Conservation (phyloP, 2,888 invertebrate genomes). For the Campoplex nolae region DNA sequence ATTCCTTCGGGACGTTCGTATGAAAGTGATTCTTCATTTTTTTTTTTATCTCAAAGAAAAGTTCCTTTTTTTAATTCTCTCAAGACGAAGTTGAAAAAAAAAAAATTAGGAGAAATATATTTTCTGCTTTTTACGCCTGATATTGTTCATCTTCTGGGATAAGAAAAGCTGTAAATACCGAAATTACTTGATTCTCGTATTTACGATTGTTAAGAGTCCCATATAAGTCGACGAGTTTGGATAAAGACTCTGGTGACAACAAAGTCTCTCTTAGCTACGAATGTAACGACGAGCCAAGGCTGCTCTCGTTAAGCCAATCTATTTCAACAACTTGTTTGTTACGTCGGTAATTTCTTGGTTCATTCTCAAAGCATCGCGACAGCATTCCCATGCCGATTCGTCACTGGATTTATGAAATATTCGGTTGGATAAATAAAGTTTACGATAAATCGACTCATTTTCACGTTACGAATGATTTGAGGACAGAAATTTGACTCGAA, state of each 20-base stretch:
- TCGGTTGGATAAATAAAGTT: not conserved
- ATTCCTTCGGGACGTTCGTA: too few relatives aligned
- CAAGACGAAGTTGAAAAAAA: not conserved
- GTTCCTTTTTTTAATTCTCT: not conserved
- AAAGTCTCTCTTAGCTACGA: conserved; percentile 30
- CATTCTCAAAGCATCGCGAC: conserved; percentile 43
- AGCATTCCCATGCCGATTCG: not conserved
- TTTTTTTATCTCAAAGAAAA: not conserved
- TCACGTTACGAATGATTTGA: not conserved
- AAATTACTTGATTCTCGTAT: conserved; percentile 16
- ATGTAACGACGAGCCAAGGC: conserved; percentile 73
- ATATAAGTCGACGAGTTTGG: not conserved
- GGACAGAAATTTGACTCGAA: not conserved
- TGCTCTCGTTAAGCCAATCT: conserved; percentile 85
- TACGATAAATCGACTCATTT: not conserved
- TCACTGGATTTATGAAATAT: not conserved
- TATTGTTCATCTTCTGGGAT: not conserved
- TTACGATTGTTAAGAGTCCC: conserved; percentile 35
- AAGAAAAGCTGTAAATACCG: not conserved
- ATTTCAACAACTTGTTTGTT: conserved; percentile 79
- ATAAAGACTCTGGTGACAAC: conserved; percentile 22
- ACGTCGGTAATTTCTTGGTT: conserved; percentile 46
- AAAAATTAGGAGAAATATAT: not conserved
- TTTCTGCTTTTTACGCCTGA: too few relatives aligned
- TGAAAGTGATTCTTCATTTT: not conserved